Evolutionary conservation across 1,140 invertebrate genomes (phyloP), one percentile per base, ranked within the genome.

Genomic region (Pygmarrhopalites habei): DNA sequence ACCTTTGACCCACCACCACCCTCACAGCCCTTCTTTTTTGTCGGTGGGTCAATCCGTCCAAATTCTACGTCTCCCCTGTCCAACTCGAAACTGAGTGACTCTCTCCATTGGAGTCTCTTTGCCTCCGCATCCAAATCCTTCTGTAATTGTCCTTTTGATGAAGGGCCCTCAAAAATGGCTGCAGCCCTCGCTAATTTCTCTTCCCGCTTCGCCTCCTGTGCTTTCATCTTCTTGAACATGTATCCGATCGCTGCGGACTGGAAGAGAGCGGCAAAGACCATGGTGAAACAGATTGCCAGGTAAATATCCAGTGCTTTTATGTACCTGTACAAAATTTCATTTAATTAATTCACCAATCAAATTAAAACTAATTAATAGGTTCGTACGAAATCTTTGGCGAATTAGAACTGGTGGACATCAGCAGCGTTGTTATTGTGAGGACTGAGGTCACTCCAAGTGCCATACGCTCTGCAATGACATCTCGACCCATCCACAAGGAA

Each of bases 261-360:
- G 7, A 94, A 79, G 74, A 94, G 79, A 78, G 90, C 92, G 72
- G 90, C 90, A 81, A 93, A 94, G 72, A 94, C 90, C 90, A 93
- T 93, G 74, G 95, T 90, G 88, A 95, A 95, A 82, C 92, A 95
- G 66, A 91, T 95, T 71, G 92, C 92, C 77, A 97, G 80, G 80
- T 95, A 97, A 67, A 97, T 92, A 80, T 97, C 94, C 77, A 97
- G 95, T 73, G 92, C 93, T 78, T 96, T 96, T 77, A 97, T n/a
- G n/a, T n/a, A n/a, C n/a, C n/a, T n/a, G n/a, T n/a, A n/a, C n/a
- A n/a, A n/a, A n/a, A n/a, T n/a, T n/a, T n/a, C n/a, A n/a, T n/a
- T n/a, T n/a, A n/a, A n/a, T n/a, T n/a, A n/a, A n/a, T n/a, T n/a
- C n/a, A n/a, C n/a, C n/a, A n/a, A n/a, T n/a, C n/a, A n/a, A n/a